Percentiles rank a stretch among this genome's conserved stretches.
Conservation (phyloP, 2,797 vertebrate genomes). For the Myotis planiceps region DNA sequence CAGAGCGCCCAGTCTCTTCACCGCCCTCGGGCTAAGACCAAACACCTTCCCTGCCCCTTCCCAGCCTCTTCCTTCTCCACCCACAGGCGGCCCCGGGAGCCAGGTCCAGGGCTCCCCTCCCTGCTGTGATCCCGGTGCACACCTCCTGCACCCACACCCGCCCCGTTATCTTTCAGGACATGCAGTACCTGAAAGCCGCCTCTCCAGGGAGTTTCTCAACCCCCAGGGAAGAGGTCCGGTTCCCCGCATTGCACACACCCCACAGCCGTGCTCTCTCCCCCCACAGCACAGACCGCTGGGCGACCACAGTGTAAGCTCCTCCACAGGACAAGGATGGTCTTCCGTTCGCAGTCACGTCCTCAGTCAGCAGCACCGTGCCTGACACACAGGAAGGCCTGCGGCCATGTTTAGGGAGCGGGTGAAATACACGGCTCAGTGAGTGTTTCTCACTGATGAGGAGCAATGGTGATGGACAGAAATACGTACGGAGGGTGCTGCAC, state of each 20-base stretch:
- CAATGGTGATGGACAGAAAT: background rate
- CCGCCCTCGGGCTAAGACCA: rapidly evolving
- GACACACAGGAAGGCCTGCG: background rate
- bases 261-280: background rate
- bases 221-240: background rate
- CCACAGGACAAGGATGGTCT: background rate
- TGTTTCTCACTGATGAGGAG: background rate
- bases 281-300: background rate
- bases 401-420: background rate
- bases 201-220: background rate
- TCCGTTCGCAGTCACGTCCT: rapidly evolving
- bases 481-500: too few species aligned
- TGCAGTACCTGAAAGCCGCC: background rate
- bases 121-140: too few species aligned
- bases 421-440: background rate
- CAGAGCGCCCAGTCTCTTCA: background rate
- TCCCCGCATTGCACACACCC: background rate
- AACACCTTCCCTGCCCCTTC: too few species aligned
- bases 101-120: background rate
- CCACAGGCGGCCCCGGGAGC: background rate
- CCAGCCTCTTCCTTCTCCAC: background rate
- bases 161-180: background rate
- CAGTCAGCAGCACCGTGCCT: background rate
- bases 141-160: rapidly evolving
- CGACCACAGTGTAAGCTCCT: rapidly evolving